Base-by-base conservation (phyloP, 1,140 invertebrate species). In the Potamilus streckersoni region DNA sequence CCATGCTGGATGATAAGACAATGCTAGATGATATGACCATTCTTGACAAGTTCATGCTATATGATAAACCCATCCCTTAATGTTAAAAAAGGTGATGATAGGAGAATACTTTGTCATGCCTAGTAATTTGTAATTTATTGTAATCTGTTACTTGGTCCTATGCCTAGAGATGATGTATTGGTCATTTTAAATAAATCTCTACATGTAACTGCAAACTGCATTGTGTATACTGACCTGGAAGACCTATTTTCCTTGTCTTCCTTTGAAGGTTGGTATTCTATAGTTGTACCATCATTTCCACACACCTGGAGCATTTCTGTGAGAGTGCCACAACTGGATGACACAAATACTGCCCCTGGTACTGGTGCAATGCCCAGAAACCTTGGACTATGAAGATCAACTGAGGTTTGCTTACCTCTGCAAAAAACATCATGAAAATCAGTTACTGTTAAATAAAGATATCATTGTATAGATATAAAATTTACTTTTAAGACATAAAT, bases 361-460 rank as follows among this genome's bases (percentile, higher is more conserved):
- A 87, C 73, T 55, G 89, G 77, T 56, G 86, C 83, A 80, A 87
- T 61, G 67, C 93, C 93, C 55, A 94, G 88, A 80, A 91, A 93
- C 59, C 91, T 90, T 17, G 92, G 91, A 83, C 91, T 92, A 27
- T 87, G 91, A 11, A 93, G 83, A 65, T 92, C 91, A 20, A 94
- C 85, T 55, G 91, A 86, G 1, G 87, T 87, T 77, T 87, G 86
- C 64, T 83, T 78, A 31, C 87, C 86, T 66, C 84, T 86, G 69
- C 31, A 69, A 73, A 73, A 56, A 76, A 66, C 16, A 57, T 31
- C 57, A 71, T 60, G 65, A 65, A 66, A 79, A 56, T 56, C 20
- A 19, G 27, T 13, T 27, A 20, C n/a, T 49, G 16, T 56, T 58
- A n/a, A 58, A 13, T 38, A 49, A 58, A 55, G n/a, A 15, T 59